phyloP scores from a whole-genome alignment of 2,888 invertebrate species.

The Drosophila heteroneura region DNA sequence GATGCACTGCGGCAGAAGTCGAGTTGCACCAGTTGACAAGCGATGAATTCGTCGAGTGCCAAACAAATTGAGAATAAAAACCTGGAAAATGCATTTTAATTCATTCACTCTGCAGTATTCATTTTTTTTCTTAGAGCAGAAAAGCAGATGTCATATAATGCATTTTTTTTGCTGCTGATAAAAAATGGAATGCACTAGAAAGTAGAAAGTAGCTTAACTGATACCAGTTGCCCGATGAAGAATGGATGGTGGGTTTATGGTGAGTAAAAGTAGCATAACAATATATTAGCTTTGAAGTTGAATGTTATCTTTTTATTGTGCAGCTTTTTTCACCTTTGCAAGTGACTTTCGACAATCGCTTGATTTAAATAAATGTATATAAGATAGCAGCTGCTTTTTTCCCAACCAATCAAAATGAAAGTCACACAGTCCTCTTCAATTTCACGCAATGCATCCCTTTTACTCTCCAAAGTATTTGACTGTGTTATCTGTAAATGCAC shows the following conservation, averaged over 20 bases:
- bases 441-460: background rate
- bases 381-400: background rate
- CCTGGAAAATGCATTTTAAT: constrained; percentile 18
- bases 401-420: background rate
- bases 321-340: background rate
- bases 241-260: background rate
- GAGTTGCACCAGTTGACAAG: constrained; percentile 30
- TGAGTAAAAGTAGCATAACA: background rate
- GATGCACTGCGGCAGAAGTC: constrained; percentile 48
- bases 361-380: background rate
- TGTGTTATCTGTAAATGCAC: background rate
- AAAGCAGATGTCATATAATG: constrained; percentile 47
- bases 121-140: constrained; percentile 35
- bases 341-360: background rate
- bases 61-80: constrained; percentile 23
- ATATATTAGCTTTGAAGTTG: background rate
- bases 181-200: constrained; percentile 20
- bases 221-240: background rate
- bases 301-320: background rate
- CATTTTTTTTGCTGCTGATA: constrained; percentile 41
- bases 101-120: constrained; percentile 1
- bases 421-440: background rate
- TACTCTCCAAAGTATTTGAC: background rate
- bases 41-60: constrained; percentile 10
- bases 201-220: background rate